A percentile compares a stretch with the other conserved stretches of the same genome.
These are phyloP conservation scores for Butorides virescens DNA, from an alignment of 2,113 vertebrate genomes.

Conservation along the genomic window DNA sequence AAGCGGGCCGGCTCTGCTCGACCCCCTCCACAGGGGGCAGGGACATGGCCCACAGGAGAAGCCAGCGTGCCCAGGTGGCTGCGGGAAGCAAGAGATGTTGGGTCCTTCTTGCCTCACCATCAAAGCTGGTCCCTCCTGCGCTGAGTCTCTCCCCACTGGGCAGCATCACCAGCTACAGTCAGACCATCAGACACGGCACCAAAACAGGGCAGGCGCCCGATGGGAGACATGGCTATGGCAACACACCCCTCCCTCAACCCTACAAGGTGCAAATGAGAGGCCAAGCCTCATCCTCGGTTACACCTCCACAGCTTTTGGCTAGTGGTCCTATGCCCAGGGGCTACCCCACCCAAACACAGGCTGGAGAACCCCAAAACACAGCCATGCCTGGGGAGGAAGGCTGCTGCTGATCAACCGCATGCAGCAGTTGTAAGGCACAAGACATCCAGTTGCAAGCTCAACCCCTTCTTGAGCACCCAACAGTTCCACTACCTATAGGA, in stretches of 20 bases:
- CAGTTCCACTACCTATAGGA: neutral
- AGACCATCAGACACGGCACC: neutral
- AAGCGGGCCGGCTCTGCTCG: neutral
- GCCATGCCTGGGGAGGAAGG: neutral
- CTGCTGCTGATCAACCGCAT: fast-evolving
- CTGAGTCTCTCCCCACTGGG: neutral
- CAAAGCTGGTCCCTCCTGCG: neutral
- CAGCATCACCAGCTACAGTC: neutral
- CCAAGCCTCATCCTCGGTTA: neutral
- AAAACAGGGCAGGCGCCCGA: fast-evolving
- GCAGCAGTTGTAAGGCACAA: neutral
- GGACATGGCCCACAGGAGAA: neutral
- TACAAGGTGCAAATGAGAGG: neutral
- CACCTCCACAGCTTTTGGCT: neutral
- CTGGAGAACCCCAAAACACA: neutral
- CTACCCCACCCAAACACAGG: neutral
- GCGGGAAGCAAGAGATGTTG: neutral
- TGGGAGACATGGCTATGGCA: fast-evolving
- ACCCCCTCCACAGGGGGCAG: neutral
- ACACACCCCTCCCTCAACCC: neutral
- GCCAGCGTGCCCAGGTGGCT: neutral
- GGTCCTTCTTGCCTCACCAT: neutral
- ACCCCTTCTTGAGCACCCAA: neutral
- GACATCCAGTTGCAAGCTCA: neutral
- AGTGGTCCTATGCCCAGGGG: neutral